Conservation (phyloP, 2,888 invertebrate genomes). For the Drosophila recens region DNA sequence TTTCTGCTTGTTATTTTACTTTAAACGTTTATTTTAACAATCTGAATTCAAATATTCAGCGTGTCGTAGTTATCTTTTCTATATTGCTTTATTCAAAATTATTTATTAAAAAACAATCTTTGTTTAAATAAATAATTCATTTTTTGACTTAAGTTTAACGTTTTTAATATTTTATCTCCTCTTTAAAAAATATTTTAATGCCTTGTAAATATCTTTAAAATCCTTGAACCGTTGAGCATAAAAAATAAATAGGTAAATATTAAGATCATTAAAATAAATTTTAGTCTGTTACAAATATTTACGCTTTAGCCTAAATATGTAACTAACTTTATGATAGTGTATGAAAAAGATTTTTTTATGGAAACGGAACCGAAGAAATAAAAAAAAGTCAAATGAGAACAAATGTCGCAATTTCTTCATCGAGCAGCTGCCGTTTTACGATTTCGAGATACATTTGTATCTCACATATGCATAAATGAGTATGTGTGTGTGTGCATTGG, state of each 20-base stretch:
- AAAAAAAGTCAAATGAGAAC: slow-evolving; percentile 38
- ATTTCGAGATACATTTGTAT: slow-evolving; percentile 33
- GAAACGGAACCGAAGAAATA: slow-evolving; percentile 8
- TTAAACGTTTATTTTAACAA: too few relatives aligned
- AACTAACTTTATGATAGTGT: not conserved
- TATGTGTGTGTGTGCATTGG: slow-evolving; percentile 8
- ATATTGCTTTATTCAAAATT: too few relatives aligned
- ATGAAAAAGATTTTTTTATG: slow-evolving; percentile 1
- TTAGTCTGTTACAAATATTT: not conserved
- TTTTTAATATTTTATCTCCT: too few relatives aligned
- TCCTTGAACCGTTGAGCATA: too few relatives aligned
- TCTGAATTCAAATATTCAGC: too few relatives aligned
- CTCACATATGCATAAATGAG: slow-evolving; percentile 1
- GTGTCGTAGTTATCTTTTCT: too few relatives aligned
- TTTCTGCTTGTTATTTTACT: too few relatives aligned
- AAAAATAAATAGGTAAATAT: not conserved
- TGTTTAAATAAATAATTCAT: too few relatives aligned
- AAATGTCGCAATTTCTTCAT: slow-evolving; percentile 58
- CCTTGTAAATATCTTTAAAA: too few relatives aligned
- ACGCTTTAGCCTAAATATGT: not conserved
- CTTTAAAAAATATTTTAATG: too few relatives aligned
- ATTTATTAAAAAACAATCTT: too few relatives aligned
- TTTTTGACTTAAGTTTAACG: too few relatives aligned
- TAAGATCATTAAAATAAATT: not conserved
- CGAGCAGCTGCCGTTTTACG: slow-evolving; percentile 24